Percentiles rank a stretch among this genome's conserved stretches.
phyloP scores from a whole-genome alignment of 2,797 vertebrate species.

The Prionace glauca region DNA sequence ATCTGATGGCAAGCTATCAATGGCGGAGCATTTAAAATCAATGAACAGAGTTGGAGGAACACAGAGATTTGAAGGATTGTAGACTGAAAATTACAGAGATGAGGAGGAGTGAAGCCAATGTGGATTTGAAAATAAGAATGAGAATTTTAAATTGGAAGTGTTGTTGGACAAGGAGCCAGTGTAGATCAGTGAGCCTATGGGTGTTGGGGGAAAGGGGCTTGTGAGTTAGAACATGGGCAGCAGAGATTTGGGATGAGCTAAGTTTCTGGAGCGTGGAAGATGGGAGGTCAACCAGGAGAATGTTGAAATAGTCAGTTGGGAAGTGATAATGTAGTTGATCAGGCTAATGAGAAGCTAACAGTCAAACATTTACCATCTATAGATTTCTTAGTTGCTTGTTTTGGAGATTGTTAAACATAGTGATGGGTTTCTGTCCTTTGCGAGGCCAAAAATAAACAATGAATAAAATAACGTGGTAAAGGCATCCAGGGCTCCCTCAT shows the following conservation, averaged over 20 bases:
- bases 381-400: neutral
- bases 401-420: neutral
- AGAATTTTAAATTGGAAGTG: neutral
- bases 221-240: neutral
- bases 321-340: neutral
- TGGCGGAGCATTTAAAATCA: neutral
- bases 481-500: neutral
- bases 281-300: neutral
- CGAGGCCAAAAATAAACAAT: neutral
- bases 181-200: neutral
- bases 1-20: neutral
- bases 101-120: neutral
- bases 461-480: neutral
- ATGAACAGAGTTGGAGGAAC: neutral
- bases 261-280: neutral
- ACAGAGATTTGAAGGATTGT: neutral
- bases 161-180: no score
- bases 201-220: neutral
- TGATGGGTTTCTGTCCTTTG: neutral
- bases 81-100: neutral
- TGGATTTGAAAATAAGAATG: neutral
- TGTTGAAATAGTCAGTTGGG: neutral
- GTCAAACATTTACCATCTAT: neutral
- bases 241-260: neutral
- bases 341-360: neutral